A percentile compares a stretch with the other conserved stretches of the same genome.
Evolutionary conservation across 2,888 invertebrate genomes (phyloP).

Genomic region (Oxystoma pomonae): DNA sequence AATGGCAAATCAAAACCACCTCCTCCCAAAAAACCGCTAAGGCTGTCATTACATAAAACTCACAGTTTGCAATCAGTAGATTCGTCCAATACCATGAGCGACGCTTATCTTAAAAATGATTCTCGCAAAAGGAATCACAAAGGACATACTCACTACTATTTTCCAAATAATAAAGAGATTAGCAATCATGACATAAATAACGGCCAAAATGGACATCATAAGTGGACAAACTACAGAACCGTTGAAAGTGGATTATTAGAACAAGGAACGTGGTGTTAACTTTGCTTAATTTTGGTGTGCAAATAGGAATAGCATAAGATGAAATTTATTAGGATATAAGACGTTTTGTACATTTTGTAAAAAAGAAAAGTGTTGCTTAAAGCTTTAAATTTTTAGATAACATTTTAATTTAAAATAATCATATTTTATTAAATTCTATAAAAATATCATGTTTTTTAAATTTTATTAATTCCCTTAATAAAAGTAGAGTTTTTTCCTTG

Average conservation of each 20-base stretch:
- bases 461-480: too few species aligned
- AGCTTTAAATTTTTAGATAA: too few species aligned
- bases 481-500: too few species aligned
- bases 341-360: background rate
- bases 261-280: conserved; percentile 42
- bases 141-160: conserved; percentile 45
- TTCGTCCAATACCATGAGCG: conserved; percentile 38
- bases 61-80: conserved; percentile 75
- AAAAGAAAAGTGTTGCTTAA: background rate
- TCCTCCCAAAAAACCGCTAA: conserved; percentile 80
- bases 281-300: background rate
- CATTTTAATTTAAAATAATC: too few species aligned
- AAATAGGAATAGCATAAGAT: background rate
- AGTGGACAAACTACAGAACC: conserved; percentile 28
- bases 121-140: conserved; percentile 59
- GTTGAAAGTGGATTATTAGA: conserved; percentile 35
- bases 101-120: conserved; percentile 33
- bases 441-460: too few species aligned
- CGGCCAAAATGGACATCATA: conserved; percentile 23
- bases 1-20: conserved; percentile 62
- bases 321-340: background rate
- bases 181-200: conserved; percentile 24
- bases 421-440: too few species aligned
- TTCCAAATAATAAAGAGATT: conserved; percentile 14
- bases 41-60: conserved; percentile 78